These are phyloP conservation scores for Podilymbus podiceps DNA, from an alignment of 2,113 vertebrate genomes.

Conservation along the genomic window DNA sequence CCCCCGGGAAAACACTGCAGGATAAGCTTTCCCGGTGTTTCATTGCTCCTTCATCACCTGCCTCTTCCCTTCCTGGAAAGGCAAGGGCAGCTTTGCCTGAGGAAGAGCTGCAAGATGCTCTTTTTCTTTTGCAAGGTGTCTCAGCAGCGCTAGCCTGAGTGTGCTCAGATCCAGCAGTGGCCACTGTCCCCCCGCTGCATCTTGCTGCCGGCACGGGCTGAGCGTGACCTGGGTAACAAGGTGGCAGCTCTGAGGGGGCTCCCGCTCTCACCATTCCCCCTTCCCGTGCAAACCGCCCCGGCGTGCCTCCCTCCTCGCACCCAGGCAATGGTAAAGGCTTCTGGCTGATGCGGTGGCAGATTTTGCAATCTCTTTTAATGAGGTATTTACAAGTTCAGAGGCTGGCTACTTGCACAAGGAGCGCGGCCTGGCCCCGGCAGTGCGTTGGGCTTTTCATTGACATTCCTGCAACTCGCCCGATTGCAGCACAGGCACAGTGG, in stretches of 20 bases:
- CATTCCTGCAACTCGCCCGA: neutral
- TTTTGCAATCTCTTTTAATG: conserved; percentile 48
- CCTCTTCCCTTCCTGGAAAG: neutral
- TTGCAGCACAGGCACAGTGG: neutral
- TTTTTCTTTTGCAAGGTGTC: neutral
- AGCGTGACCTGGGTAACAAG: neutral
- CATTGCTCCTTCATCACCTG: neutral
- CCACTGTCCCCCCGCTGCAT: neutral
- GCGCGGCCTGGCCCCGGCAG: neutral
- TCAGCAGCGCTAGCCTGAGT: neutral
- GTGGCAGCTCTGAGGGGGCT: neutral
- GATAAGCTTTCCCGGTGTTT: neutral
- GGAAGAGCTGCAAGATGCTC: neutral
- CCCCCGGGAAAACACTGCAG: neutral
- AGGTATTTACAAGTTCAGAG: neutral
- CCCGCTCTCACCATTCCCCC: neutral
- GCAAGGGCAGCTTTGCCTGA: neutral
- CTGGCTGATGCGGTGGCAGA: neutral
- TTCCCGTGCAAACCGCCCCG: neutral
- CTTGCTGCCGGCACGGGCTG: fast-evolving
- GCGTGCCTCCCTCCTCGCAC: neutral
- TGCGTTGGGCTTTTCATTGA: neutral
- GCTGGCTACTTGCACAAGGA: conserved; percentile 24
- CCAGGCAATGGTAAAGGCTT: neutral
- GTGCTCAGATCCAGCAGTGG: neutral